A percentile compares a stretch with the other conserved stretches of the same genome.
phyloP scores from a whole-genome alignment of 2,888 invertebrate species.

The Cantharis nigra region DNA sequence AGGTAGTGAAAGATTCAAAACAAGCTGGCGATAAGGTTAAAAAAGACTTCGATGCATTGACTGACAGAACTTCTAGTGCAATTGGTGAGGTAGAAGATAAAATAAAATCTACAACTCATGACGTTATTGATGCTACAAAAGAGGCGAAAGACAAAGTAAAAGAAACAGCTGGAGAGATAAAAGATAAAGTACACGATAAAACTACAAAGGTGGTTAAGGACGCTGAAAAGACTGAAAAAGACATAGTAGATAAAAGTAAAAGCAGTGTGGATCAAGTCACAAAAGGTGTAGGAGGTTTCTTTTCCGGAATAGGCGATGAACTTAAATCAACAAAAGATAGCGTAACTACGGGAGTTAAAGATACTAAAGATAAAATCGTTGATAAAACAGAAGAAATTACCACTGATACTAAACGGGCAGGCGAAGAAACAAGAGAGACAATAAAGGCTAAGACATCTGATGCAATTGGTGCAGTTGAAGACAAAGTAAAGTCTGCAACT shows the following conservation, averaged over 20 bases:
- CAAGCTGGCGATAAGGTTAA: conserved; percentile 2
- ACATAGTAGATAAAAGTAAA: conserved; percentile 36
- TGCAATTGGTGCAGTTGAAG: neutral
- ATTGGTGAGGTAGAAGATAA: neutral
- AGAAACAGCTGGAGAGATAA: conserved; percentile 10
- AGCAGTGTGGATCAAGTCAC: neutral
- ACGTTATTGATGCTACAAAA: no score
- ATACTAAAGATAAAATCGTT: conserved; percentile 35
- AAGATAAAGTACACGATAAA: neutral
- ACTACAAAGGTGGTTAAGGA: conserved; percentile 13
- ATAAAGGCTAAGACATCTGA: conserved; percentile 28
- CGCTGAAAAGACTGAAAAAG: conserved; percentile 20
- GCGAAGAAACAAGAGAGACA: neutral
- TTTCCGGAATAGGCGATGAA: conserved; percentile 25
- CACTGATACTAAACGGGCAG: neutral
- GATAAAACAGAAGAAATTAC: neutral
- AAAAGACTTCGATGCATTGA: conserved; percentile 1
- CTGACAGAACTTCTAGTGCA: neutral
- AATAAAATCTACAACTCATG: neutral
- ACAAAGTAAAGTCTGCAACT: neutral
- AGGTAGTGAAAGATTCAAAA: conserved; percentile 16
- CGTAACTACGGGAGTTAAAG: conserved; percentile 3
- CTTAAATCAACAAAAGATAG: conserved; percentile 15
- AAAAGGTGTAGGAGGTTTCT: conserved; percentile 30
- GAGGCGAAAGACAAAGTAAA: conserved; percentile 18